Conservation (phyloP, 2,888 invertebrate species). For the Aphodius sticticus region DNA sequence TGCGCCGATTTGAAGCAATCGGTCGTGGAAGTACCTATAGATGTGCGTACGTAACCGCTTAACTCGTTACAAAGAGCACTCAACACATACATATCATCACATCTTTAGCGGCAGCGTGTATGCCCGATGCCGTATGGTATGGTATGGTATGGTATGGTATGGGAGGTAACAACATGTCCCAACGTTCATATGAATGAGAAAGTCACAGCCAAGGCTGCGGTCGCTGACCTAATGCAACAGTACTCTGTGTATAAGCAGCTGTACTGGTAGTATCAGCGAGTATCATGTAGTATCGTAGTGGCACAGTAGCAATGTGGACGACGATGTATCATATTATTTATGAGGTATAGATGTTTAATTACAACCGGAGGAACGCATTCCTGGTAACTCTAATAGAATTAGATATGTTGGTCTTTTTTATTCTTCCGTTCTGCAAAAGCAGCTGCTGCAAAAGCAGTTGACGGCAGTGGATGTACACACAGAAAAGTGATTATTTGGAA, state of each 20-base stretch:
- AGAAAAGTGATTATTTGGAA: too few relatives aligned
- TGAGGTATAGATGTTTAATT: not conserved
- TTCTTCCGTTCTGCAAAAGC: too few relatives aligned
- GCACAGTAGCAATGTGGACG: not conserved
- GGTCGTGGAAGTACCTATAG: too few relatives aligned
- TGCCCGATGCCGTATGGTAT: too few relatives aligned
- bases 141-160: not conserved
- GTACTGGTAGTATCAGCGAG: conserved; percentile 42
- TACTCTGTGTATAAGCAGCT: conserved; percentile 54
- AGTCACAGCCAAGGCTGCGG: conserved; percentile 61
- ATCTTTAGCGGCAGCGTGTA: not conserved
- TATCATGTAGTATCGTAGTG: not conserved
- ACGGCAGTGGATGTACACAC: too few relatives aligned
- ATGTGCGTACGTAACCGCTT: too few relatives aligned
- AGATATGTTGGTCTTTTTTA: too few relatives aligned
- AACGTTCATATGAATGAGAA: conserved; percentile 53
- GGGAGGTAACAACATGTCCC: not conserved
- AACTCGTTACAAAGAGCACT: too few relatives aligned
- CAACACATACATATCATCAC: not conserved
- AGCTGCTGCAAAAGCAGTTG: too few relatives aligned
- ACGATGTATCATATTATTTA: not conserved
- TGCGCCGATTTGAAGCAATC: too few relatives aligned
- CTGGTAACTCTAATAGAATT: too few relatives aligned
- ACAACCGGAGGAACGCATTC: too few relatives aligned
- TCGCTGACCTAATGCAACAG: conserved; percentile 59